Conservation (phyloP, 1,140 invertebrate genomes). For the Dendroctonus ponderosae region DNA sequence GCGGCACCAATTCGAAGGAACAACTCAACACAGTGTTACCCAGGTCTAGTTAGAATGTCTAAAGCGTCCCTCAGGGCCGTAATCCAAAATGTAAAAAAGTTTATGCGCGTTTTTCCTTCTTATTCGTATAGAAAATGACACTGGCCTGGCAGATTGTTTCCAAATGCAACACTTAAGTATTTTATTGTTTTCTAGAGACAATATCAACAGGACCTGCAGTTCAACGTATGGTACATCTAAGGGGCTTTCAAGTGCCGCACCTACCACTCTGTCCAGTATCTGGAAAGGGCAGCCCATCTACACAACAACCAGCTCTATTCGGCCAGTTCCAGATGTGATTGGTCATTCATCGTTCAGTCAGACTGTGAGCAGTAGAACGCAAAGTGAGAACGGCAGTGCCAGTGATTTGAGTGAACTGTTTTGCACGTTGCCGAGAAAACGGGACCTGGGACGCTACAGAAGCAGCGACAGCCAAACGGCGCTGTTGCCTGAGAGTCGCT, state of each 20-base stretch:
- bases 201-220: slow-evolving; percentile 45
- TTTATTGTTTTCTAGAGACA: slow-evolving; percentile 50
- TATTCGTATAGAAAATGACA: no score
- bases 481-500: slow-evolving; percentile 56
- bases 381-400: slow-evolving; percentile 45
- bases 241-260: slow-evolving; percentile 37
- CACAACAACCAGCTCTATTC: slow-evolving; percentile 33
- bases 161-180: slow-evolving; percentile 3
- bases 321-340: slow-evolving; percentile 66
- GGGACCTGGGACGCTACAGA: slow-evolving; percentile 51
- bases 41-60: no score
- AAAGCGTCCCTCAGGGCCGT: no score
- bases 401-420: slow-evolving; percentile 54
- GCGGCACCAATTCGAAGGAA: no score
- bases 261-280: slow-evolving; percentile 26
- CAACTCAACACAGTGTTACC: no score
- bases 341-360: slow-evolving; percentile 56
- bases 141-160: no score
- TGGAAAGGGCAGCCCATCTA: slow-evolving; percentile 3
- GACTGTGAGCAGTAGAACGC: slow-evolving; percentile 38
- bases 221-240: slow-evolving; percentile 51
- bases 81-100: no score
- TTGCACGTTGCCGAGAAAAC: slow-evolving; percentile 62
- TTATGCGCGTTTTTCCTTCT: no score
- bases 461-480: slow-evolving; percentile 69